phyloP scores from a whole-genome alignment of 2,797 vertebrate genomes.

The Spinibarbus caldwelli region DNA sequence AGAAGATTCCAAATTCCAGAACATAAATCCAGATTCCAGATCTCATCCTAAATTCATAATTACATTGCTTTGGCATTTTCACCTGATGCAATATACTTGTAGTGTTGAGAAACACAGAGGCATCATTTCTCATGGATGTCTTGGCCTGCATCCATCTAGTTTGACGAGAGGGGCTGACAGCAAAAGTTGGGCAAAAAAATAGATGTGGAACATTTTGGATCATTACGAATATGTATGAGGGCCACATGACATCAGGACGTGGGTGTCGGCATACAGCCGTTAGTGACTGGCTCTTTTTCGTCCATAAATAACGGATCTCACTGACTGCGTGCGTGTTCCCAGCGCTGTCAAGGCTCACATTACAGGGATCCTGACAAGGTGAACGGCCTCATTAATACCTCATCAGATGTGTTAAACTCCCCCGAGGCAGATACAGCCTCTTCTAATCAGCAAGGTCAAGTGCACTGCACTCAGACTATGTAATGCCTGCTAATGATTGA shows the following conservation, averaged over 20 bases:
- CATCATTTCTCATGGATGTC: neutral
- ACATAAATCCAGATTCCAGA: neutral
- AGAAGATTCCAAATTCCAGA: neutral
- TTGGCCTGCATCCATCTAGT: neutral
- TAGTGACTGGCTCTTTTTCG: neutral
- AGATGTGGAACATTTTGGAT: conserved; percentile 11
- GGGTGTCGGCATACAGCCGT: neutral
- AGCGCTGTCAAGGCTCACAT: conserved; percentile 22
- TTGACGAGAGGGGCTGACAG: conserved; percentile 17
- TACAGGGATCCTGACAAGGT: conserved; percentile 22
- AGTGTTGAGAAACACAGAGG: neutral
- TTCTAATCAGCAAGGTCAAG: conserved; percentile 18
- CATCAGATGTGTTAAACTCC: conserved; percentile 11
- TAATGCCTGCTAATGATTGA: conserved; percentile 16
- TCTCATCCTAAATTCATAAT: neutral
- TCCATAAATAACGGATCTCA: conserved; percentile 8
- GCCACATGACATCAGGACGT: conserved; percentile 2
- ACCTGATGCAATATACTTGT: neutral
- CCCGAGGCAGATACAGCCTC: neutral
- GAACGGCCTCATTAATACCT: conserved; percentile 26
- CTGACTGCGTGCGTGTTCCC: neutral
- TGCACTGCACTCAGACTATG: neutral
- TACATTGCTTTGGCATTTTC: no score
- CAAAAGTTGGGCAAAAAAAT: neutral
- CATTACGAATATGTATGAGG: conserved; percentile 23